Percentiles rank a stretch among this genome's conserved stretches.
Conservation (phyloP, 37 sponge, comb jelly and placozoan species). For the Ephydatia muelleri region DNA sequence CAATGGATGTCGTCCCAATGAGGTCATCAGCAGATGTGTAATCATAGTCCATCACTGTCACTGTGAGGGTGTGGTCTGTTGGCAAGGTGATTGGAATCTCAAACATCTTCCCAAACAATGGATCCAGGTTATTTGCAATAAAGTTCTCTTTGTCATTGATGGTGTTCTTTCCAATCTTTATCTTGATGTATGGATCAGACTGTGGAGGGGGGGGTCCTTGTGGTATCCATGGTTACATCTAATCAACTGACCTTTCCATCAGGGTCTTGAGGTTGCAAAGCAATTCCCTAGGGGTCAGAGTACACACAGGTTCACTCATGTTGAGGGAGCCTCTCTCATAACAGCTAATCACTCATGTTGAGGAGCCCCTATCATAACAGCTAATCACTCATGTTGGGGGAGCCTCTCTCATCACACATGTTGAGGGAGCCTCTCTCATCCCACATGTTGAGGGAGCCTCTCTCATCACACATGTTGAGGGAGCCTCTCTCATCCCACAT, state of each 20-base stretch:
- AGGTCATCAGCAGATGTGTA: constrained; percentile 88
- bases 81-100: constrained; percentile 89
- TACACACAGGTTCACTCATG: constrained; percentile 4
- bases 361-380: too few relatives aligned
- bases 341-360: too few relatives aligned
- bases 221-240: background rate
- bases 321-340: too few relatives aligned
- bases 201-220: constrained; percentile 14
- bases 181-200: constrained; percentile 93
- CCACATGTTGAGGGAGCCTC: too few relatives aligned
- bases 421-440: too few relatives aligned
- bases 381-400: too few relatives aligned
- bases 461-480: too few relatives aligned
- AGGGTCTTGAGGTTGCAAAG: constrained; percentile 90
- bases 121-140: constrained; percentile 89
- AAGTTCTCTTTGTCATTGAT: constrained; percentile 89
- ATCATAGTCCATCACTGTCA: constrained; percentile 95
- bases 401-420: too few relatives aligned
- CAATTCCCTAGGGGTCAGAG: constrained; percentile 65
- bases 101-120: constrained; percentile 96
- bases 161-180: constrained; percentile 87
- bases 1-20: constrained; percentile 94
- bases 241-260: constrained; percentile 80
- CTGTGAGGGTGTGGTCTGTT: constrained; percentile 65
- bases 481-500: too few relatives aligned